Conservation (phyloP, 2,888 invertebrate species). For the Drosophila neutralis region DNA sequence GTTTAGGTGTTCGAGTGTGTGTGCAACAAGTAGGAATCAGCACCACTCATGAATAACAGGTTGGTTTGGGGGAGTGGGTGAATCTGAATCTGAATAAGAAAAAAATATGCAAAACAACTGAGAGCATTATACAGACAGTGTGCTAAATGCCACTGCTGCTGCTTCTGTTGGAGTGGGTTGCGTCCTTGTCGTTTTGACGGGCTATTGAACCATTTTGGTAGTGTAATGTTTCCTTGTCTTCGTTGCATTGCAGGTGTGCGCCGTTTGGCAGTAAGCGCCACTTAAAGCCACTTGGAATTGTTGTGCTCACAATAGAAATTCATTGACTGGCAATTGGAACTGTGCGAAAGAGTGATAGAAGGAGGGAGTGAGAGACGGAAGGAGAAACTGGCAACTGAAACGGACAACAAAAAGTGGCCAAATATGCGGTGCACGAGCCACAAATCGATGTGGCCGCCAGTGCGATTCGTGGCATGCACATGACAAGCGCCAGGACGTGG, state of each 20-base stretch:
- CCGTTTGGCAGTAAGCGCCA: conserved; percentile 62
- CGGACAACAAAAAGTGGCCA: conserved; percentile 12
- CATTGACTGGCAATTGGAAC: conserved; percentile 44
- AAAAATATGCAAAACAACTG: conserved; percentile 67
- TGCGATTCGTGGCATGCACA: conserved; percentile 55
- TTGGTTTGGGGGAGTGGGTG: conserved; percentile 38
- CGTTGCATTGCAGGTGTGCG: conserved; percentile 54
- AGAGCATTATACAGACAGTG: conserved; percentile 4
- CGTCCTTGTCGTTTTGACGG: conserved; percentile 60
- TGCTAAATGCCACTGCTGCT: conserved; percentile 2
- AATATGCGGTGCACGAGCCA: conserved; percentile 43
- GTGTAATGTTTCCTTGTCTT: conserved; percentile 34
- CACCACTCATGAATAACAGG: conserved; percentile 39
- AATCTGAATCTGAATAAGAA: conserved; percentile 51
- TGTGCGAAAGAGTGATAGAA: not conserved
- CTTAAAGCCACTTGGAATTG: conserved; percentile 55
- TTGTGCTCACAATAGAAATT: conserved; percentile 50
- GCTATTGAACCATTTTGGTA: conserved; percentile 48
- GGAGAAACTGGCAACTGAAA: conserved; percentile 18
- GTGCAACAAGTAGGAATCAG: conserved; percentile 54
- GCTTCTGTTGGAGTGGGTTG: not conserved
- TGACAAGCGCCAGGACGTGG: conserved; percentile 58
- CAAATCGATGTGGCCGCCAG: conserved; percentile 43
- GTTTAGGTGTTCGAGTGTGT: conserved; percentile 17
- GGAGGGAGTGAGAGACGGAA: conserved; percentile 12